Conservation (phyloP, 2,888 invertebrate genomes). For the Cecidostiba fungosa region DNA sequence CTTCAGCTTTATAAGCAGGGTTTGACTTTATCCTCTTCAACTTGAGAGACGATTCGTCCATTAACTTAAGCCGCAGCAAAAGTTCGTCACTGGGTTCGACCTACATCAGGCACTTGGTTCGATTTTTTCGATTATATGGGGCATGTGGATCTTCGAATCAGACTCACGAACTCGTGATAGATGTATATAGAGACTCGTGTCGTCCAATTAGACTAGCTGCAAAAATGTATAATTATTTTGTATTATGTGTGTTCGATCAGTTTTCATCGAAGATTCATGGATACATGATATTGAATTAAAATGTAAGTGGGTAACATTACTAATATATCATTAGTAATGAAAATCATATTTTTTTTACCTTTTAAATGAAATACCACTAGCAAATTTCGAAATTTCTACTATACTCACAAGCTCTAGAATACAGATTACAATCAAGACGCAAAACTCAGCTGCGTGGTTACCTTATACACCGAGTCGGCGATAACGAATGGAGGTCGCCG, state of each 20-base stretch:
- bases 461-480: constrained; percentile 88
- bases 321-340: too few species aligned
- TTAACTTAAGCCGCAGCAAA: constrained; percentile 88
- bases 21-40: constrained; percentile 82
- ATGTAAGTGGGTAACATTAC: background rate
- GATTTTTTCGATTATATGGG: constrained; percentile 85
- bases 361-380: background rate
- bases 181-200: constrained; percentile 91
- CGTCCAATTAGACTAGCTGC: constrained; percentile 92
- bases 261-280: too few species aligned
- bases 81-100: constrained; percentile 86
- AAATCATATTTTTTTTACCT: background rate
- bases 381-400: background rate
- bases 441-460: constrained; percentile 86
- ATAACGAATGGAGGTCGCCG: constrained; percentile 90
- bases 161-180: too few species aligned
- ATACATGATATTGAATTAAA: too few species aligned
- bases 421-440: background rate
- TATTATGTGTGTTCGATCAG: background rate
- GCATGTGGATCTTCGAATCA: constrained; percentile 82
- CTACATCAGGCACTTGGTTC: constrained; percentile 84
- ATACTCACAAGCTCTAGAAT: background rate
- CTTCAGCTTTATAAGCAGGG: background rate
- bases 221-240: constrained; percentile 61
- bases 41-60: constrained; percentile 89